A percentile compares a stretch with the other conserved stretches of the same genome.
Conservation (phyloP, 2,888 invertebrate species). For the Marronus borbonicus region DNA sequence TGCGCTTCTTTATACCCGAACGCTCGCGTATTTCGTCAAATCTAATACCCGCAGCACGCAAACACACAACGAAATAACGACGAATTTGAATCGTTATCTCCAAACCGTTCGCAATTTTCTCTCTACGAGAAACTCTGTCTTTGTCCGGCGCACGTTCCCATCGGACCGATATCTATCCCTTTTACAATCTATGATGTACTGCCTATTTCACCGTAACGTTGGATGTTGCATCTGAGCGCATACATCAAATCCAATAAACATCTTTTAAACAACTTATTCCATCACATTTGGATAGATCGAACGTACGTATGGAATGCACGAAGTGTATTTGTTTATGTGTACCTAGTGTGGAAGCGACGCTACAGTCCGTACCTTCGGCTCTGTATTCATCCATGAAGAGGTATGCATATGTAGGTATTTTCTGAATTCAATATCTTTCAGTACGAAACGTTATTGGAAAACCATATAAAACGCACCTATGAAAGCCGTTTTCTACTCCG, state of each 20-base stretch:
- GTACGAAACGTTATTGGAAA: background rate
- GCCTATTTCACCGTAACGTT: conserved; percentile 55
- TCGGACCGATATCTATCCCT: conserved; percentile 54
- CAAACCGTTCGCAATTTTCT: conserved; percentile 19
- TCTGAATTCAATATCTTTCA: background rate
- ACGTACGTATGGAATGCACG: conserved; percentile 43
- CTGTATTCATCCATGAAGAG: background rate
- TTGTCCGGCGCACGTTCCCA: background rate
- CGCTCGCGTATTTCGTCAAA: conserved; percentile 26
- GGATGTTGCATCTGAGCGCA: conserved; percentile 54
- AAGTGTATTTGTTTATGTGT: conserved; percentile 55
- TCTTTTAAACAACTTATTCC: conserved; percentile 59
- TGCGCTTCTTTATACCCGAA: background rate
- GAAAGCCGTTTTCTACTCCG: background rate
- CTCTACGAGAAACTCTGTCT: conserved; percentile 16
- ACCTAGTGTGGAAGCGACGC: conserved; percentile 20
- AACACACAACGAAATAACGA: conserved; percentile 55
- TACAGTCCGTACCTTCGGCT: background rate
- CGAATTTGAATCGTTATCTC: conserved; percentile 58
- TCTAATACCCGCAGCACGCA: conserved; percentile 13
- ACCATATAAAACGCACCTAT: background rate
- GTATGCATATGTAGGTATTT: background rate
- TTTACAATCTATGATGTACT: conserved; percentile 56
- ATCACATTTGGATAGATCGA: conserved; percentile 50
- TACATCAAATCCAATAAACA: conserved; percentile 58